Evolutionary conservation across 2,888 invertebrate genomes (phyloP).

Genomic region (Podotricha telesiphe): DNA sequence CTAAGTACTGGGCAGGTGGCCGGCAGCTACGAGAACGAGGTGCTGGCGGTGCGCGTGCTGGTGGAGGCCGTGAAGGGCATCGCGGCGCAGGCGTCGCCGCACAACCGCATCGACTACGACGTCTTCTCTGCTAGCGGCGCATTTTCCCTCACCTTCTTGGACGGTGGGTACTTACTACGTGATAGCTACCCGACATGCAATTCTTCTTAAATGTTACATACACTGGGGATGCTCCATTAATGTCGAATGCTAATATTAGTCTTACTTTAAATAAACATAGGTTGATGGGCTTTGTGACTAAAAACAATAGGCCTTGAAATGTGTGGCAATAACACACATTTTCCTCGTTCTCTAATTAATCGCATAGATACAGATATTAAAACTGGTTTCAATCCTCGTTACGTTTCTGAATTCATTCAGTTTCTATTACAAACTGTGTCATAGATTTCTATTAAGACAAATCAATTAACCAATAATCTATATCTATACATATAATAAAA

Average conservation of each 20-base stretch:
- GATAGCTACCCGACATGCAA: too few species aligned
- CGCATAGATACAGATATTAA: not conserved
- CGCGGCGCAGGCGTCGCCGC: constrained; percentile 75
- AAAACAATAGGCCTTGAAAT: not conserved
- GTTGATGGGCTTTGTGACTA: not conserved
- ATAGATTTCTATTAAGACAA: not conserved
- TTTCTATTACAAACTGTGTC: not conserved
- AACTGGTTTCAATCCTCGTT: not conserved
- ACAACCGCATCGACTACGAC: constrained; percentile 86
- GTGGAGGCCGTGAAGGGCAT: constrained; percentile 80
- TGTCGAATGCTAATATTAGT: too few species aligned
- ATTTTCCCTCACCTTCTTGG: constrained; percentile 89
- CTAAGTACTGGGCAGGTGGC: constrained; percentile 59
- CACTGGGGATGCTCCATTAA: too few species aligned
- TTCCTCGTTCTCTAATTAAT: not conserved
- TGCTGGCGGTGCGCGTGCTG: constrained; percentile 85
- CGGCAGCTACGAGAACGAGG: constrained; percentile 93
- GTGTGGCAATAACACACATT: not conserved
- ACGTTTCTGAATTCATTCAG: not conserved
- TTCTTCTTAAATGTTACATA: too few species aligned
- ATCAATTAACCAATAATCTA: too few species aligned
- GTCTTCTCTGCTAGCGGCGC: constrained; percentile 88
- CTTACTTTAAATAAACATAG: not conserved
- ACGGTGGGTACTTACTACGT: too few species aligned
- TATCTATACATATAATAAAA: too few species aligned